Conservation (phyloP, 2,888 invertebrate genomes). For the Deilephila elpenor region DNA sequence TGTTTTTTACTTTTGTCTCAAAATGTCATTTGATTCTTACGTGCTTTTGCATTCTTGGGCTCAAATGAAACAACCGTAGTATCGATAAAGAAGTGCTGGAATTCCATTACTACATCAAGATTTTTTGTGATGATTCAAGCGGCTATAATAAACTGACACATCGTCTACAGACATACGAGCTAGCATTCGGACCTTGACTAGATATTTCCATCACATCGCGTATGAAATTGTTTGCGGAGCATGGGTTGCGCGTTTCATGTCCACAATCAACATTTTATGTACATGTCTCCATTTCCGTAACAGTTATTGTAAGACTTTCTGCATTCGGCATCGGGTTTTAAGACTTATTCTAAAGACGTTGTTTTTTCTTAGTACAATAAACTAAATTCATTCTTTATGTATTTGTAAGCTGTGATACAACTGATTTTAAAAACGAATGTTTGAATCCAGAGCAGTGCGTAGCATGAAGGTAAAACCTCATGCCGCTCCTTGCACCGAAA, state of each 20-base stretch:
- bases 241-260: slow-evolving; percentile 19
- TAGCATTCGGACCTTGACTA: slow-evolving; percentile 43
- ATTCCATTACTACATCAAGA: slow-evolving; percentile 25
- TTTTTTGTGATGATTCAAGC: slow-evolving; percentile 31
- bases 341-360: too few species aligned
- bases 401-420: too few species aligned
- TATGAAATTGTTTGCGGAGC: slow-evolving; percentile 37
- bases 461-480: too few species aligned
- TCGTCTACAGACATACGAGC: slow-evolving; percentile 35
- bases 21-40: background rate
- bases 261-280: background rate
- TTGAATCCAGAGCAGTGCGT: too few species aligned
- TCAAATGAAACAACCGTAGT: background rate
- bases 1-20: background rate
- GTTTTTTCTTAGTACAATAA: too few species aligned
- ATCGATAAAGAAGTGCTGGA: slow-evolving; percentile 14
- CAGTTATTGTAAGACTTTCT: too few species aligned
- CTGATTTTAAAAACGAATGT: too few species aligned
- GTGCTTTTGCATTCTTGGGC: background rate
- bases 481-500: too few species aligned
- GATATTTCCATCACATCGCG: slow-evolving; percentile 44
- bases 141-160: slow-evolving; percentile 36
- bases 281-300: background rate
- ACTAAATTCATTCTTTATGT: too few species aligned
- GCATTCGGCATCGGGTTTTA: background rate